phyloP scores from a whole-genome alignment of 2,797 vertebrate species.

The Rhyacichthys aspro region DNA sequence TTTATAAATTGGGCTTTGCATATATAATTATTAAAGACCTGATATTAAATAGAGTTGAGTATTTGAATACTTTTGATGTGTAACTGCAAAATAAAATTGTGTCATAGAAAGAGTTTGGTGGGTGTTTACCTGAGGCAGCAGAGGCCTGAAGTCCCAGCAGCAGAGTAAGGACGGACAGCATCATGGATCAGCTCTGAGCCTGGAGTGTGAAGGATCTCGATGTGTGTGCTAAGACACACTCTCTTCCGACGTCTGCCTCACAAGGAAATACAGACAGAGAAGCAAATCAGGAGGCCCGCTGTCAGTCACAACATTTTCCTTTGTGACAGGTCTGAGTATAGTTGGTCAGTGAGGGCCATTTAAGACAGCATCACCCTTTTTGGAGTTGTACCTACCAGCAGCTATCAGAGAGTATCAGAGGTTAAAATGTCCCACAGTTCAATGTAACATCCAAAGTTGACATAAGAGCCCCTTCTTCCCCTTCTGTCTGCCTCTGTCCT shows the following conservation, averaged over 20 bases:
- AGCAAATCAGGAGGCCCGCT: too few species aligned
- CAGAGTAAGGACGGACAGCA: conserved; percentile 62
- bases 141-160: conserved; percentile 63
- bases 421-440: conserved; percentile 24
- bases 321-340: conserved; percentile 21
- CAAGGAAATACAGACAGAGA: conserved; percentile 30
- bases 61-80: too few species aligned
- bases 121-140: conserved; percentile 62
- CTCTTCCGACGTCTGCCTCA: conserved; percentile 22
- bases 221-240: conserved; percentile 7
- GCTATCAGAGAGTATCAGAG: conserved; percentile 27
- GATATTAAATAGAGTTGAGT: too few species aligned
- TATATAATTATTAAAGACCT: too few species aligned
- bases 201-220: conserved; percentile 22
- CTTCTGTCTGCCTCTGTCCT: conserved; percentile 35
- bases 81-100: neutral
- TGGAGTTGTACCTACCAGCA: conserved; percentile 51
- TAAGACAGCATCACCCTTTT: conserved; percentile 3
- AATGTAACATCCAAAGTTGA: conserved; percentile 55
- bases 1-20: too few species aligned
- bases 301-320: conserved; percentile 43
- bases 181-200: conserved; percentile 64
- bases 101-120: neutral
- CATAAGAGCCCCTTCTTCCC: conserved; percentile 33
- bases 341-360: neutral